Evolutionary conservation across 2,113 vertebrate species (phyloP).

Genomic region (Dunckerocampus dactyliophorus): DNA sequence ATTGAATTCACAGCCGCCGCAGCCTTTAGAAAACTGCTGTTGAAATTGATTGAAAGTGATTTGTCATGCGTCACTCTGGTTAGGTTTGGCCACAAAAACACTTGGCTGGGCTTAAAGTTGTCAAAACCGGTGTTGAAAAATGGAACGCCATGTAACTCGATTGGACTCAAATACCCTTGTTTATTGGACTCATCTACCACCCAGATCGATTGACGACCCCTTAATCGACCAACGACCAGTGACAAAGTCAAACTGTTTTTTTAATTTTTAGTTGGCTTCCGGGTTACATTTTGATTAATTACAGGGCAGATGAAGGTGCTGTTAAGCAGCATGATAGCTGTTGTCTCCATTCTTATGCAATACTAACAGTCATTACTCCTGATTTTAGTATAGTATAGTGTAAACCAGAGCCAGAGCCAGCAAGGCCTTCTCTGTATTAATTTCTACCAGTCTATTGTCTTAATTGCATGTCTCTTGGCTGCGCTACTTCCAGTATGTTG

Average conservation of each 20-base stretch:
- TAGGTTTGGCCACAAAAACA: conserved; percentile 6
- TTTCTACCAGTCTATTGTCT: no score
- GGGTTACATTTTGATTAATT: not conserved
- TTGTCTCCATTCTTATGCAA: no score
- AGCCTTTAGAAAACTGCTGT: not conserved
- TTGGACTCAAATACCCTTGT: conserved; percentile 7
- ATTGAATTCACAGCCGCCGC: conserved; percentile 1
- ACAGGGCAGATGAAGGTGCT: no score
- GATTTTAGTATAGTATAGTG: no score
- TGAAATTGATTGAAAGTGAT: conserved; percentile 6
- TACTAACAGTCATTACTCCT: no score
- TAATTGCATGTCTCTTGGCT: no score
- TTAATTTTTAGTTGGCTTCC: no score
- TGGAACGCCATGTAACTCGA: conserved; percentile 3
- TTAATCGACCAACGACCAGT: not conserved
- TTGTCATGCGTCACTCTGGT: conserved; percentile 1
- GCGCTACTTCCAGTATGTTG: no score
- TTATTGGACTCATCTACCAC: conserved; percentile 1
- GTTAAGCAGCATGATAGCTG: no score
- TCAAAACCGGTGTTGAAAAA: conserved; percentile 9
- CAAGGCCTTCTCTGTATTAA: no score
- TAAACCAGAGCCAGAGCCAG: no score
- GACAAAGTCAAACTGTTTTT: not conserved
- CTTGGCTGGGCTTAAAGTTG: conserved; percentile 4
- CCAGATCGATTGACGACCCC: conserved; percentile 1